These are phyloP conservation scores for Rhinichthys osculus DNA, from an alignment of 2,797 vertebrate genomes.

Conservation along the genomic window DNA sequence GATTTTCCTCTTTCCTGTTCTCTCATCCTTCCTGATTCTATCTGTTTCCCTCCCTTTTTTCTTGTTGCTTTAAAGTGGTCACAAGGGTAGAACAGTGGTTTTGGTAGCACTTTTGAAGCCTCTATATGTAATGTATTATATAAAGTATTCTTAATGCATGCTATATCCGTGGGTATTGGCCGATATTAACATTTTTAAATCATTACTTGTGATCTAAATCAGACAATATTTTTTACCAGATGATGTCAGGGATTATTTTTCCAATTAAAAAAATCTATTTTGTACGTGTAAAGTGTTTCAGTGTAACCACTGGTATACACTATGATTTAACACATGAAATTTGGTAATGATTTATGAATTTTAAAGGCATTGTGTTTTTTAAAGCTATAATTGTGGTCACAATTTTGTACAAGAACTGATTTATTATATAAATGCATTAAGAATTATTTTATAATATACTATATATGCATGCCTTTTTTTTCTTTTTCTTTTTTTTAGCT, in stretches of 20 bases:
- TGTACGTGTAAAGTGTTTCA: neutral
- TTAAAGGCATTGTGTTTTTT: neutral
- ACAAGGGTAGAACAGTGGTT: neutral
- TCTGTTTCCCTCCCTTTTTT: slow-evolving; percentile 49
- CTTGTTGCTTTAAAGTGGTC: slow-evolving; percentile 35
- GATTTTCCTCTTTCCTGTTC: slow-evolving; percentile 46
- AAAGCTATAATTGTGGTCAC: neutral
- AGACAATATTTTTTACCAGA: neutral
- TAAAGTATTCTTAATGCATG: slow-evolving; percentile 6
- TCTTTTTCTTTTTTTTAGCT: neutral
- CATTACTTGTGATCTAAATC: neutral
- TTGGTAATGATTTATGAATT: neutral
- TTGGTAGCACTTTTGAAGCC: slow-evolving; percentile 31
- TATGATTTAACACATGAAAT: neutral
- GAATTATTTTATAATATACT: neutral
- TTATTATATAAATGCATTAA: slow-evolving; percentile 22
- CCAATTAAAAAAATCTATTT: neutral
- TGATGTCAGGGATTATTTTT: neutral
- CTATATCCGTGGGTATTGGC: neutral
- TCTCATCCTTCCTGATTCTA: slow-evolving; percentile 46
- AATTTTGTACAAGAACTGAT: neutral
- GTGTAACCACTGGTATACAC: neutral
- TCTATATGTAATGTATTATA: slow-evolving; percentile 12
- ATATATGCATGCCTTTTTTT: neutral
- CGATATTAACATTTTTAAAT: neutral